A percentile compares a stretch with the other conserved stretches of the same genome.
Conservation (phyloP, 2,113 vertebrate species). For the Bubo scandiacus region DNA sequence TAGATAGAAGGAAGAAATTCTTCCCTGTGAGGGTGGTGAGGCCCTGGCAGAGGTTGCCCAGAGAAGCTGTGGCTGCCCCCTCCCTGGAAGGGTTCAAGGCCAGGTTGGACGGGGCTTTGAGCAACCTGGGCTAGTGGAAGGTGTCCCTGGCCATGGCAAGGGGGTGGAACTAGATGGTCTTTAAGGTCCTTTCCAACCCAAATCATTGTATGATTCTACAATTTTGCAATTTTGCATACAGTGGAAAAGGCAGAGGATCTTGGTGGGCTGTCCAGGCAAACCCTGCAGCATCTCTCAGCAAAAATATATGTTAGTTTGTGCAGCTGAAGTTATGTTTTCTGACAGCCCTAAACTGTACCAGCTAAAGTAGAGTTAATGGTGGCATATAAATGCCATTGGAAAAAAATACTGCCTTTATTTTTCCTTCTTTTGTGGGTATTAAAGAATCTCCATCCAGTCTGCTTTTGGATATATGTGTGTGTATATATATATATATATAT, state of each 20-base stretch:
- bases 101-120: no score
- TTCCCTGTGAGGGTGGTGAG: no score
- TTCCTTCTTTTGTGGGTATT: neutral
- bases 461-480: neutral
- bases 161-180: no score
- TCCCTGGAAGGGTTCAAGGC: no score
- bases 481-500: neutral
- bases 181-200: no score
- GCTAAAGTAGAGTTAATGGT: neutral
- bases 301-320: neutral
- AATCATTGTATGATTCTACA: no score
- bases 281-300: neutral
- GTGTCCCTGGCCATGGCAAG: no score
- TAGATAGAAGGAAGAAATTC: no score
- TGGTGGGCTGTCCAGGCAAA: neutral
- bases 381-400: neutral
- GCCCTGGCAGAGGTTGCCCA: no score
- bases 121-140: no score
- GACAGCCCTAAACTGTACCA: neutral
- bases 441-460: neutral
- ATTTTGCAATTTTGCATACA: neutral
- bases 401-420: neutral
- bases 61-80: no score
- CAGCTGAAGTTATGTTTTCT: neutral
- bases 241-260: neutral